Base-by-base conservation (phyloP, 2,888 invertebrate species). In the Parascotia fuliginaria region DNA sequence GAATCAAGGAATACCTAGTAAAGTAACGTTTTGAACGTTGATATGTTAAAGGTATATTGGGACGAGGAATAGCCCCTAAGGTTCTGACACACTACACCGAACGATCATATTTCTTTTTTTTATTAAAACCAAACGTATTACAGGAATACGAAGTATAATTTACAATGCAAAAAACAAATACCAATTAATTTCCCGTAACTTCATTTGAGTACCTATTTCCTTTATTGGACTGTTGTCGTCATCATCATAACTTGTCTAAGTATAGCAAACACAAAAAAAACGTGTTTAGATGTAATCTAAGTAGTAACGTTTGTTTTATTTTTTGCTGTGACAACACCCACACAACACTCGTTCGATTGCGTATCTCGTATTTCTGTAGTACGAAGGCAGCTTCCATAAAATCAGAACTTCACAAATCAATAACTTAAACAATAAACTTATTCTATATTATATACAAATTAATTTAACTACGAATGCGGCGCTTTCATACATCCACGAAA, bases 21-120 rank as follows among this genome's bases (percentile, higher is more conserved):
- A 36, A 46, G 40, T 43, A 76, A 76, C 73, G 73, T 76, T 81
- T 68, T 60, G 1, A 78, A 81, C 76, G 75, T 72, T 79, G 81
- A 83, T 84, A 83, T 83, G 81, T 79, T 41, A 65, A 19, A 3
- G 19, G 2, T 33, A 69, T 27, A 70, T 65, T 61, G 70, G 75
- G 71, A 76, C 66, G 68, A 76, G 70, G 65, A 70, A 60, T 57
- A 60, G 56, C 70, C 70, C 64, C 53, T 33, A 29, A 22, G 34
- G 42, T 24, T 60, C 52, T 51, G 65, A 36, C 34, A 48, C 39
- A 42, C n/a, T 19, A 36, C 36, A 36, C 22, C 6, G 6, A 36
- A 1, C 15, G 36, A 33, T 14, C 29, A 4, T 14, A 28, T 9
- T 9, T 27, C 5, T 14, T n/a, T n/a, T n/a, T n/a, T n/a, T n/a